Evolutionary conservation across 1,140 invertebrate species (phyloP), one percentile per base, ranked within the genome.

Genomic region (Plodia interpunctella): DNA sequence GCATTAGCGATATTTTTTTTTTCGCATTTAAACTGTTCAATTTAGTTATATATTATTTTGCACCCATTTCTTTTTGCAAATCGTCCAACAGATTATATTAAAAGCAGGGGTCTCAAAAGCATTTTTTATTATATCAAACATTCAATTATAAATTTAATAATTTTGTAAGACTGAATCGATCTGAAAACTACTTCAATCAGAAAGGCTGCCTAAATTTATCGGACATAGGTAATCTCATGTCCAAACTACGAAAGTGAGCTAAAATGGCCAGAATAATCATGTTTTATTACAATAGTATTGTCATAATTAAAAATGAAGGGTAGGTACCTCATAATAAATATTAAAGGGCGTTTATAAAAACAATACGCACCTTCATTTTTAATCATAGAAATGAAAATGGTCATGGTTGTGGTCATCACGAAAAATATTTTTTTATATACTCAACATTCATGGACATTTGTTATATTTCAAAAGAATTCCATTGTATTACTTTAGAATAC

Each of bases 381-480:
- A 66, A 68, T 73, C 65, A 68, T 66, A 70, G 69, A 57, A 65
- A 57, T 62, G 65, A 49, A 51, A 62, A 57, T 35, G 30, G 49
- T 44, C 50, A 62, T 10, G 10, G 4, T 9, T 2, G 4, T 5
- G 54, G 52, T 73, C 63, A 59, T n/a, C n/a, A n/a, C n/a, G n/a
- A 73, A 68, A 70, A 71, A 53, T 32, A 9, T 28, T 19, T 76
- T 58, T 67, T 67, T 55, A 58, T 59, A 55, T 49, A 63, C 28
- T 19, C 57, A 76, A 74, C 65, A 68, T 65, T 49, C 64, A 72
- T 54, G 63, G 70, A 72, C 74, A 76, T 63, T 66, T 61, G 63
- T 62, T 63, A 58, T 64, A 60, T 70, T 62, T 61, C 57, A 65
- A 63, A 20, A 59, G 55, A 35, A 51, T 5, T 21, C n/a, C 18